Percentiles rank a stretch among this genome's conserved stretches.
Conservation (phyloP, 2,113 vertebrate genomes). For the Callipepla californica region DNA sequence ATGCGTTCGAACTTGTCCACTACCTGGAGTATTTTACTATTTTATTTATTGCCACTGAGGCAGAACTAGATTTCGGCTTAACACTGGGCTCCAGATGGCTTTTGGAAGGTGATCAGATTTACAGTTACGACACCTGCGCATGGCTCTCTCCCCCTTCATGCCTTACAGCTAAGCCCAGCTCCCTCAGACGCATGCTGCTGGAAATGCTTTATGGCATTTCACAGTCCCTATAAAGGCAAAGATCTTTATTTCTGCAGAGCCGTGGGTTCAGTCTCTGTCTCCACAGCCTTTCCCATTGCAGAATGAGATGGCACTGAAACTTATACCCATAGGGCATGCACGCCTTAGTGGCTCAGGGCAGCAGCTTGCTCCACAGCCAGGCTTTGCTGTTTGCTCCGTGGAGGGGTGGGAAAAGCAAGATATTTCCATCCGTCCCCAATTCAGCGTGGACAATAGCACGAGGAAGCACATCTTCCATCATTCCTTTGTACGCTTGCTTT, state of each 20-base stretch:
- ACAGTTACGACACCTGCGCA: not conserved
- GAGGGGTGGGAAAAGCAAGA: not conserved
- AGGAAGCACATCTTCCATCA: not conserved
- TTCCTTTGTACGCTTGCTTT: not conserved
- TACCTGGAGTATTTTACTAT: not conserved
- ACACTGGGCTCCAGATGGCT: not conserved
- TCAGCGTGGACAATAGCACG: not conserved
- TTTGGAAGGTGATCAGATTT: not conserved
- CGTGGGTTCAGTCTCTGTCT: not conserved
- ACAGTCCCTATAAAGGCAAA: not conserved
- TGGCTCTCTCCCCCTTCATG: not conserved
- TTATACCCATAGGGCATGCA: accelerated
- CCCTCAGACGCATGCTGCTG: not conserved
- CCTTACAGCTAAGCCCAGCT: not conserved
- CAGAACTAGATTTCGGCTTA: not conserved
- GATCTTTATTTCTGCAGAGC: not conserved
- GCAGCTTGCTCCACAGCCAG: not conserved
- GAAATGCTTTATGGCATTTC: not conserved
- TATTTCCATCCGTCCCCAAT: not conserved
- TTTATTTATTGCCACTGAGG: conserved; percentile 4
- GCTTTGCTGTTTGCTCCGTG: accelerated
- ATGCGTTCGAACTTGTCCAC: not conserved
- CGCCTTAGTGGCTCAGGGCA: accelerated
- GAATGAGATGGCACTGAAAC: not conserved
- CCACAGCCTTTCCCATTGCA: not conserved